Evolutionary conservation across 2,888 invertebrate genomes (phyloP).

Genomic region (Eupelmus urozonus): DNA sequence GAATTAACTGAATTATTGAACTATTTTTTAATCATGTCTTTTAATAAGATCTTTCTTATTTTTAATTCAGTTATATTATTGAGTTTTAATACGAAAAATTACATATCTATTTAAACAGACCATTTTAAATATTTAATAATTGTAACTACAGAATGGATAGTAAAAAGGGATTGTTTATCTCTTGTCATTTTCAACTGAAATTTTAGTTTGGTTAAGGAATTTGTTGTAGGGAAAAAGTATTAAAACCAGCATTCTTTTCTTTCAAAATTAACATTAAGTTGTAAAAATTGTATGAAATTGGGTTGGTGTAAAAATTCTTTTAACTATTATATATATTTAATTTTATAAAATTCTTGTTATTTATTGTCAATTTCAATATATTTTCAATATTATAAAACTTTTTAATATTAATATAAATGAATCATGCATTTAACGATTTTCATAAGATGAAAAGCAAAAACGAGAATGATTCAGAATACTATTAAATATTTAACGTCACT

Average conservation of each 20-base stretch:
- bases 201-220: slow-evolving; percentile 15
- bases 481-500: slow-evolving; percentile 11
- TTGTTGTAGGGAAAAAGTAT: background rate
- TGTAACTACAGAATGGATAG: background rate
- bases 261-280: slow-evolving; percentile 19
- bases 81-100: too few relatives aligned
- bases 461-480: background rate
- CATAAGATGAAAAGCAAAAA: slow-evolving; percentile 4
- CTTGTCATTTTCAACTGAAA: slow-evolving; percentile 33
- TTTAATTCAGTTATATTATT: too few relatives aligned
- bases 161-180: slow-evolving; percentile 1
- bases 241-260: background rate
- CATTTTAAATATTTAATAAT: background rate
- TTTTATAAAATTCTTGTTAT: slow-evolving; percentile 22
- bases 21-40: too few relatives aligned
- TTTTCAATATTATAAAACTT: slow-evolving; percentile 10
- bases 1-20: too few relatives aligned
- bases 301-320: slow-evolving; percentile 6
- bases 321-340: background rate
- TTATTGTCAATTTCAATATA: slow-evolving; percentile 14
- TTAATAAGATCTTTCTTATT: too few relatives aligned
- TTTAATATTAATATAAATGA: slow-evolving; percentile 22
- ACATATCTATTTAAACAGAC: background rate
- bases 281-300: slow-evolving; percentile 28
- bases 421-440: slow-evolving; percentile 40